phyloP scores from a whole-genome alignment of 2,888 invertebrate genomes.

The Aspidiotus destructor region DNA sequence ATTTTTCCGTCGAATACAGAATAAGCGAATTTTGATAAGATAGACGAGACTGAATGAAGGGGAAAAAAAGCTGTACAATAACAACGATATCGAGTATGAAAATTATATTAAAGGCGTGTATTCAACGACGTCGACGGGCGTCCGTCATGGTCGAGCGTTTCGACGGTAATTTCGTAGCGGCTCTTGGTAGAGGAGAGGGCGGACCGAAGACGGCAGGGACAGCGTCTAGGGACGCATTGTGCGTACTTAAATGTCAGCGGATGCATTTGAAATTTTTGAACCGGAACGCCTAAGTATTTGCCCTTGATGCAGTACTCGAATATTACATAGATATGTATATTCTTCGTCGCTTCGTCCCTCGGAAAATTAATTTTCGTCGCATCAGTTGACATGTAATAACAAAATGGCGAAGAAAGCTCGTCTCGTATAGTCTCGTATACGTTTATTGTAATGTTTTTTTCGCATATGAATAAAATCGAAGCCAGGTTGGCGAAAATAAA shows the following conservation, averaged over 20 bases:
- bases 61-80: no score
- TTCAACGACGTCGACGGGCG: background rate
- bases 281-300: constrained; percentile 32
- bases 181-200: background rate
- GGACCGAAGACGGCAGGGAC: constrained; percentile 3
- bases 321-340: constrained; percentile 12
- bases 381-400: constrained; percentile 28
- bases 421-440: no score
- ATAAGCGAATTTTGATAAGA: no score
- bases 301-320: constrained; percentile 20
- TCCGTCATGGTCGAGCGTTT: constrained; percentile 16
- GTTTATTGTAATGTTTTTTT: background rate
- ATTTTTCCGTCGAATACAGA: no score
- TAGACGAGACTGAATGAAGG: no score
- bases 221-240: constrained; percentile 30
- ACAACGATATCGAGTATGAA: no score
- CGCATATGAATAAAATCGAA: background rate
- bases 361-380: constrained; percentile 32
- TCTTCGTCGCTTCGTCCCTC: constrained; percentile 29
- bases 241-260: constrained; percentile 32
- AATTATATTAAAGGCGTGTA: no score
- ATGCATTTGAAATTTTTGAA: constrained; percentile 30
- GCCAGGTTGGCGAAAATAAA: background rate
- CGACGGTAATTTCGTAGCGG: background rate
- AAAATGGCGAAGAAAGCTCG: background rate